Conservation (phyloP, 2,797 vertebrate genomes). For the Erethizon dorsatum region DNA sequence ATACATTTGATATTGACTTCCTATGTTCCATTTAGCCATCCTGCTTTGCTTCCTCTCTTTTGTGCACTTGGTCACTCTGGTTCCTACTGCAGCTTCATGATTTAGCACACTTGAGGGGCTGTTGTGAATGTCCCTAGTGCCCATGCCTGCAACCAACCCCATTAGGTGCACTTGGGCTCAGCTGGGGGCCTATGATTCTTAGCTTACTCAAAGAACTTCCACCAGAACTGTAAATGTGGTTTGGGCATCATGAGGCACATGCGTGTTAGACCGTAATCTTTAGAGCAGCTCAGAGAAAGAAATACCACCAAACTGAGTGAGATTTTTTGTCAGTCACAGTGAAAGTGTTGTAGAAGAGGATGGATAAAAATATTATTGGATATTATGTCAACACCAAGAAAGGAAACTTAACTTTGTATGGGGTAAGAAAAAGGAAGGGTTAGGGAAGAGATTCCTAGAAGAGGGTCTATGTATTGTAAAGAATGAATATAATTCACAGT, state of each 20-base stretch:
- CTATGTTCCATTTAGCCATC: neutral
- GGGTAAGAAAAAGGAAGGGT: neutral
- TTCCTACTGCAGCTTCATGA: neutral
- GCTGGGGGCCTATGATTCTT: neutral
- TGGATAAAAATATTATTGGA: neutral
- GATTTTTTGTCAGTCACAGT: neutral
- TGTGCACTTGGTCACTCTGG: neutral
- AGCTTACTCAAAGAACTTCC: neutral
- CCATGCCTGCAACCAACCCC: neutral
- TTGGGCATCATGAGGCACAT: too few relatives aligned
- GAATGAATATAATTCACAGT: neutral
- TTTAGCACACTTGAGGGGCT: neutral
- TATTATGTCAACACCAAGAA: neutral
- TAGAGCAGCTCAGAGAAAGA: neutral
- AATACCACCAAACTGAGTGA: neutral
- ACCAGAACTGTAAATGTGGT: neutral
- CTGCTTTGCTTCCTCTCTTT: neutral
- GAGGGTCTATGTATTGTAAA: neutral
- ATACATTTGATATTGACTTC: neutral
- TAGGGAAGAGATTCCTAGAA: neutral
- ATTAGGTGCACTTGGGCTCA: neutral
- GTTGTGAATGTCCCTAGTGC: neutral
- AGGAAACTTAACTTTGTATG: neutral
- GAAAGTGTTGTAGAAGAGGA: neutral
- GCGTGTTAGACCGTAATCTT: neutral